Evolutionary conservation across 2,797 vertebrate species (phyloP).

Genomic region (Sebastes flavidus): DNA sequence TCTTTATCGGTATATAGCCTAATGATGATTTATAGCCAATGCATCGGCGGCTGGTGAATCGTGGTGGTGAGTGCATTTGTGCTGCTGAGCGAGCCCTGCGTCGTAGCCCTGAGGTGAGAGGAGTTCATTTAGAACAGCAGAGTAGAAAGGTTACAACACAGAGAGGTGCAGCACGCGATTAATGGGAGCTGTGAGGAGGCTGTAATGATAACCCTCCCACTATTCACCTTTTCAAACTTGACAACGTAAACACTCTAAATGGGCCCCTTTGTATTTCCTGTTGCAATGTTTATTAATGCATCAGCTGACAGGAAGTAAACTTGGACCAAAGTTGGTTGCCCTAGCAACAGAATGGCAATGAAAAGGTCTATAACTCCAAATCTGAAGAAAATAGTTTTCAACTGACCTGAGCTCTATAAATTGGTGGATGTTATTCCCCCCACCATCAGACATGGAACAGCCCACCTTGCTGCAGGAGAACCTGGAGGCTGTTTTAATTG

Average conservation of each 20-base stretch:
- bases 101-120: slow-evolving; percentile 43
- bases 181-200: not conserved
- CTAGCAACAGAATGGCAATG: too few species aligned
- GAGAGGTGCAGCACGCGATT: not conserved
- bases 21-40: slow-evolving; percentile 74
- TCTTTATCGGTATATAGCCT: slow-evolving; percentile 44
- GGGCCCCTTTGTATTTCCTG: too few species aligned
- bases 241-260: too few species aligned
- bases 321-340: too few species aligned
- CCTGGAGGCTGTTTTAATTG: slow-evolving; percentile 46
- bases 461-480: slow-evolving; percentile 11
- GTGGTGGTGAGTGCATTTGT: slow-evolving; percentile 43
- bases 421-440: slow-evolving; percentile 16
- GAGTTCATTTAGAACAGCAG: slow-evolving; percentile 48
- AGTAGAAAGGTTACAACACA: slow-evolving; percentile 31
- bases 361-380: not conserved
- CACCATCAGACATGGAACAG: slow-evolving; percentile 12
- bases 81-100: slow-evolving; percentile 41
- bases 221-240: too few species aligned
- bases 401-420: slow-evolving; percentile 19
- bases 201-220: not conserved
- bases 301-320: too few species aligned
- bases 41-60: slow-evolving; percentile 19
- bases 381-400: slow-evolving; percentile 28
- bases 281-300: too few species aligned